Percentiles rank a stretch among this genome's conserved stretches.
Conservation (phyloP, 2,888 invertebrate species). For the Eilema caniola region DNA sequence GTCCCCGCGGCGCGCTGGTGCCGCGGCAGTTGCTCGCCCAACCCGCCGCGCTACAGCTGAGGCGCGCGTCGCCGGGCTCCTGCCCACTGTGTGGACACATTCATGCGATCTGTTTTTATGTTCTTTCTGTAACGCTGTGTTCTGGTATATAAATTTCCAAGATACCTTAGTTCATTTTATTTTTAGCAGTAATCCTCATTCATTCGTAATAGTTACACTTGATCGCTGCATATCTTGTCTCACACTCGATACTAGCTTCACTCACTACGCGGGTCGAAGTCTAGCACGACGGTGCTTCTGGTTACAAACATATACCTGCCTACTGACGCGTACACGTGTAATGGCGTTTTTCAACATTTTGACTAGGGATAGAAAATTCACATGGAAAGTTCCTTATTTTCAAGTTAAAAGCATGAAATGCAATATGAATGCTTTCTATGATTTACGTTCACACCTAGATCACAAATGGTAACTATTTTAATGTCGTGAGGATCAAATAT, state of each 20-base stretch:
- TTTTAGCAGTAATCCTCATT: not conserved
- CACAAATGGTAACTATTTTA: not conserved
- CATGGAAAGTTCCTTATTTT: too few species aligned
- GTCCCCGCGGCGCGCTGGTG: not conserved
- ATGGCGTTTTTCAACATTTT: not conserved
- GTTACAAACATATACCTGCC: too few species aligned
- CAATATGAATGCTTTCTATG: too few species aligned
- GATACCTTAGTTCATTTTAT: not conserved
- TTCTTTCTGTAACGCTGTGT: not conserved
- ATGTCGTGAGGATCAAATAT: not conserved
- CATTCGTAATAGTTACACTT: not conserved
- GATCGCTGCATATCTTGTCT: not conserved
- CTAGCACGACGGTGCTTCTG: not conserved
- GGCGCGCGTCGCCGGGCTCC: not conserved
- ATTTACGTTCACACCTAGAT: not conserved
- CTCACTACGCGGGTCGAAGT: not conserved
- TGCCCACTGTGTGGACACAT: not conserved
- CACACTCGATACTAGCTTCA: not conserved
- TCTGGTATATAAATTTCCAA: conserved; percentile 8
- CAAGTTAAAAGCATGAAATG: too few species aligned
- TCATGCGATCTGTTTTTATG: not conserved
- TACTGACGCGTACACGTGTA: not conserved
- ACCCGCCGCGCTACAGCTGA: too few species aligned
- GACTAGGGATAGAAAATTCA: not conserved
- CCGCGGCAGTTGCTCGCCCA: not conserved